These are phyloP conservation scores for Tichodroma muraria DNA, from an alignment of 2,113 vertebrate species.

Conservation along the genomic window DNA sequence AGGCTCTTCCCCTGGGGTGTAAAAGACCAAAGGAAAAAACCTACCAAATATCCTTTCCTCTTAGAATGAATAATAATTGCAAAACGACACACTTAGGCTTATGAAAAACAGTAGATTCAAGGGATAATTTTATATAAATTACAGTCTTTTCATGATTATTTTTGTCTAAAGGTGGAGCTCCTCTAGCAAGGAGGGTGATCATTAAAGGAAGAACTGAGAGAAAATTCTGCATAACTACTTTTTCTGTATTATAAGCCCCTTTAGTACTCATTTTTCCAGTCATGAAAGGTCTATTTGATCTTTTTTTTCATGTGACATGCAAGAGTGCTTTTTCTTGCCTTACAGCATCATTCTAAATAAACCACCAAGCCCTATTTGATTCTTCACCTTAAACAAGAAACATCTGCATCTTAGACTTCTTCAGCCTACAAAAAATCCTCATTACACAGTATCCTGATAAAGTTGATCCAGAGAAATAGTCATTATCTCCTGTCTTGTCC, in stretches of 20 bases:
- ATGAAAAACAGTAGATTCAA: neutral
- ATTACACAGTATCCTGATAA: neutral
- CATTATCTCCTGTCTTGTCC: neutral
- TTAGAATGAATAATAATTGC: neutral
- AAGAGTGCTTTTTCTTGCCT: neutral
- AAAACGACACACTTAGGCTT: neutral
- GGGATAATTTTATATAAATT: slow-evolving; percentile 15
- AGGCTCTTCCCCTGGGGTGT: neutral
- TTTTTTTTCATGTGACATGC: neutral
- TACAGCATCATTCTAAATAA: neutral
- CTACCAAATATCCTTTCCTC: neutral
- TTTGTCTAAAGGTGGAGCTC: slow-evolving; percentile 12
- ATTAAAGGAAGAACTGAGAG: neutral
- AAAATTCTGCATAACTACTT: neutral
- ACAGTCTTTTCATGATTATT: neutral
- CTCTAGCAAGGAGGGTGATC: neutral
- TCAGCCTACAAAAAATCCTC: neutral
- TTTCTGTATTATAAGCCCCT: neutral
- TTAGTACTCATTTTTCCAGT: slow-evolving; percentile 10
- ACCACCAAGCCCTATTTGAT: neutral
- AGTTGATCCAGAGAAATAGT: neutral
- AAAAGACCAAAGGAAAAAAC: neutral
- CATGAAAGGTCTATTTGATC: neutral
- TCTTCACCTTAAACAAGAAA: slow-evolving; percentile 14
- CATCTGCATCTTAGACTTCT: neutral